These are phyloP conservation scores for Geodia barretti DNA, from an alignment of 37 sponge, comb jelly and placozoan species.

Conservation along the genomic window DNA sequence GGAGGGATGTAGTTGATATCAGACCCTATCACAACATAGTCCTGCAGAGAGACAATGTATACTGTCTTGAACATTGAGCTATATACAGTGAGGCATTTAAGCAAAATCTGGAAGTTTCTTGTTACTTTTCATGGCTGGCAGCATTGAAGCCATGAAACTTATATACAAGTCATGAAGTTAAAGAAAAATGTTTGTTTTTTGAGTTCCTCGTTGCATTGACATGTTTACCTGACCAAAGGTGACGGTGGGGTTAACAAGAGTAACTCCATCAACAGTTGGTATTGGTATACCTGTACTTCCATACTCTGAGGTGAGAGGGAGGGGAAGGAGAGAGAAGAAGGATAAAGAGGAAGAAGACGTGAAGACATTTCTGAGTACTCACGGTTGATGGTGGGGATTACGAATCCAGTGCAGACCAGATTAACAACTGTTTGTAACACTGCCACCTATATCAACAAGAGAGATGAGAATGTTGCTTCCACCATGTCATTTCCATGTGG, in stretches of 20 bases:
- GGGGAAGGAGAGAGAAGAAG: not conserved
- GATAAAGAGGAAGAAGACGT: not conserved
- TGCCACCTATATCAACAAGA: constrained; percentile 21
- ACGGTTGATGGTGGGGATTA: constrained; percentile 53
- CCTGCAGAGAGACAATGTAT: no score
- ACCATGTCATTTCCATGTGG: not conserved
- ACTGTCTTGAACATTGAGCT: no score
- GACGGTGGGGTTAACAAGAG: constrained; percentile 57
- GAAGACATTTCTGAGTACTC: not conserved
- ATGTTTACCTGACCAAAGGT: constrained; percentile 57
- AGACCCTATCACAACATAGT: no score
- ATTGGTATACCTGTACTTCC: constrained; percentile 60
- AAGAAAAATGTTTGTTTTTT: no score
- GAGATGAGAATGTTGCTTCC: not conserved
- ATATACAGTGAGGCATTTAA: no score
- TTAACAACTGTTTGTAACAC: constrained; percentile 53
- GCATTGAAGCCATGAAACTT: no score
- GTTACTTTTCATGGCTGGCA: no score
- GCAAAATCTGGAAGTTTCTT: no score
- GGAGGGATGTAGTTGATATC: no score
- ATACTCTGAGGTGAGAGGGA: constrained; percentile 31
- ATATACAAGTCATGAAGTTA: no score
- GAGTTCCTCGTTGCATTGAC: no score
- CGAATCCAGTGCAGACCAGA: constrained; percentile 25
- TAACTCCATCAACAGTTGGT: constrained; percentile 71